phyloP scores from a whole-genome alignment of 2,888 invertebrate species.

The Oscheius sp. region DNA sequence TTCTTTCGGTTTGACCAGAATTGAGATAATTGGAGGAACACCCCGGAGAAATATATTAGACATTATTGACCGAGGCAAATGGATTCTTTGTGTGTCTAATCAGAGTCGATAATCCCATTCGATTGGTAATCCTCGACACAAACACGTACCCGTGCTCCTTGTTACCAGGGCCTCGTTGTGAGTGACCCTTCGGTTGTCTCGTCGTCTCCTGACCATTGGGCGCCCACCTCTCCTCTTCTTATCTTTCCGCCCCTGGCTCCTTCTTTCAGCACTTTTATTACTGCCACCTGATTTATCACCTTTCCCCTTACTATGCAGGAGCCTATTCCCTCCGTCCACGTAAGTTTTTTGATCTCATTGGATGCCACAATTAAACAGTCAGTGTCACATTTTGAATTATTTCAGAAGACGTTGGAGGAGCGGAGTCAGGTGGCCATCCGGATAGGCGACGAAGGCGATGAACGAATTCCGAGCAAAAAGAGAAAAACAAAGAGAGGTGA shows the following conservation, averaged over 20 bases:
- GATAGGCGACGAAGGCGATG: slow-evolving; percentile 23
- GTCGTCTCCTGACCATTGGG: too few species aligned
- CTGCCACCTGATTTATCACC: slow-evolving; percentile 31
- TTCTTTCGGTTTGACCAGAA: too few species aligned
- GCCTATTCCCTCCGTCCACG: slow-evolving; percentile 21
- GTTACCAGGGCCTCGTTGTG: too few species aligned
- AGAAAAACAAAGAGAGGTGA: slow-evolving; percentile 17
- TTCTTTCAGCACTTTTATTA: slow-evolving; percentile 27
- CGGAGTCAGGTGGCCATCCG: slow-evolving; percentile 11
- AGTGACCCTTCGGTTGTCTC: too few species aligned
- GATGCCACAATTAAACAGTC: neutral
- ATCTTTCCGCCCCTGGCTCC: neutral
- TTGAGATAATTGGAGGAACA: too few species aligned
- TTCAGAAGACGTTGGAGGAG: slow-evolving; percentile 29
- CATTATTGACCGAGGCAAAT: too few species aligned
- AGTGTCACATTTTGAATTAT: neutral
- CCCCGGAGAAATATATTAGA: too few species aligned
- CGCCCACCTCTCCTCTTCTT: too few species aligned
- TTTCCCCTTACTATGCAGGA: slow-evolving; percentile 7
- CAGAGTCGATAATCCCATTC: too few species aligned
- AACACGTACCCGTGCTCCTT: too few species aligned
- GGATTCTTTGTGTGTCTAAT: too few species aligned
- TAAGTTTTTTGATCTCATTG: slow-evolving; percentile 3
- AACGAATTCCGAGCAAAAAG: neutral
- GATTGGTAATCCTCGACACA: too few species aligned